These are phyloP conservation scores for Gadopsis bispinosus DNA, from an alignment of 2,797 vertebrate species.

Conservation along the genomic window DNA sequence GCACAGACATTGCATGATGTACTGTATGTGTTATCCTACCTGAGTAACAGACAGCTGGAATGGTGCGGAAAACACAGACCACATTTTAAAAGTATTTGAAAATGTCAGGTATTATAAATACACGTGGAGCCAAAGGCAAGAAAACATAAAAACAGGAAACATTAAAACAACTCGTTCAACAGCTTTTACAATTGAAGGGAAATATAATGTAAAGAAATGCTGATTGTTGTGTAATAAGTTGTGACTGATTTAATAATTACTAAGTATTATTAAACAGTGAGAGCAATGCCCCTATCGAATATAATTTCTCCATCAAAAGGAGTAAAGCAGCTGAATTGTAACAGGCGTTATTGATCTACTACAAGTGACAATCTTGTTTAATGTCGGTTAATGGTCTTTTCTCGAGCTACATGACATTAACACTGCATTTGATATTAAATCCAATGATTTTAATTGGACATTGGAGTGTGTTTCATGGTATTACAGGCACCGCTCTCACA, in stretches of 20 bases:
- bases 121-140: neutral
- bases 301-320: neutral
- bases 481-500: conserved; percentile 45
- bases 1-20: neutral
- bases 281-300: neutral
- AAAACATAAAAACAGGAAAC: neutral
- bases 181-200: neutral
- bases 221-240: neutral
- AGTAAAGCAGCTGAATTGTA: neutral
- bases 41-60: neutral
- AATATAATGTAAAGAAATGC: neutral
- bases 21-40: neutral
- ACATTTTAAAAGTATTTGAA: neutral
- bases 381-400: conserved; percentile 17
- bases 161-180: neutral
- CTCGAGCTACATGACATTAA: conserved; percentile 14
- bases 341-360: conserved; percentile 11
- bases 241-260: neutral
- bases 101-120: neutral
- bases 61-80: neutral
- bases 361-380: conserved; percentile 26
- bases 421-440: conserved; percentile 34
- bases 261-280: neutral
- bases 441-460: conserved; percentile 51
- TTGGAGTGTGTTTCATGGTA: conserved; percentile 30